Evolutionary conservation across 1,140 invertebrate genomes (phyloP).

Genomic region (Rhynchophorus ferrugineus): DNA sequence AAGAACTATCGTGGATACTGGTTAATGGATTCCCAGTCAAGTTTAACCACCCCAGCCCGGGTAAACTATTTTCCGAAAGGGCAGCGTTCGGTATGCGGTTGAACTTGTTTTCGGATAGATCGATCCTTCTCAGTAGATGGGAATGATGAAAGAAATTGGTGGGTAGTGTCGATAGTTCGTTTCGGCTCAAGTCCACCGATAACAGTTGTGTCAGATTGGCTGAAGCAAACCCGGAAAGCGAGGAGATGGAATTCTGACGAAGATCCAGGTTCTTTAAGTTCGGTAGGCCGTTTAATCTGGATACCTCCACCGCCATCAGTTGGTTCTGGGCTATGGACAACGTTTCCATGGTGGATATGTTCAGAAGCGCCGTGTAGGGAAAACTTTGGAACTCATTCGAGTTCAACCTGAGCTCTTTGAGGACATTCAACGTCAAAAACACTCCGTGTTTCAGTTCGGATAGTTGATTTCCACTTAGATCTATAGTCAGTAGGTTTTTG

Average conservation of each 20-base stretch:
- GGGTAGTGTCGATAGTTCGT: conserved; percentile 66
- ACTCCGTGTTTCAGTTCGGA: conserved; percentile 56
- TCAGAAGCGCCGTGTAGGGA: conserved; percentile 67
- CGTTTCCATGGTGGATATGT: conserved; percentile 63
- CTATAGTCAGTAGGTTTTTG: conserved; percentile 62
- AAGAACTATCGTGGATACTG: conserved; percentile 58
- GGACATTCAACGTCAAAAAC: conserved; percentile 58
- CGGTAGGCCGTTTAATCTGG: conserved; percentile 62
- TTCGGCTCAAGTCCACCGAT: conserved; percentile 66
- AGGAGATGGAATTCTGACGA: conserved; percentile 64
- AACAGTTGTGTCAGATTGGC: conserved; percentile 64
- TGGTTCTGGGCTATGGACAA: conserved; percentile 65
- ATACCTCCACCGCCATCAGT: conserved; percentile 64
- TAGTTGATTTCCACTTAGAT: conserved; percentile 61
- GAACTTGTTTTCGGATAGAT: conserved; percentile 75
- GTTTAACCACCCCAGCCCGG: conserved; percentile 65
- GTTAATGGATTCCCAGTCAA: conserved; percentile 74
- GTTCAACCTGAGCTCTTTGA: conserved; percentile 67
- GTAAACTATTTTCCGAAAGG: conserved; percentile 65
- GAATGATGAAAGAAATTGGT: conserved; percentile 73
- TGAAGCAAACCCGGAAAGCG: conserved; percentile 67
- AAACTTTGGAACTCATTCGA: conserved; percentile 65
- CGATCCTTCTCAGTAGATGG: conserved; percentile 60
- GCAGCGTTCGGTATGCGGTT: conserved; percentile 72
- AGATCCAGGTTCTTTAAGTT: conserved; percentile 68